A percentile compares a stretch with the other conserved stretches of the same genome.
These are phyloP conservation scores for Drymonia ruficornis DNA, from an alignment of 2,888 invertebrate species.

Conservation along the genomic window DNA sequence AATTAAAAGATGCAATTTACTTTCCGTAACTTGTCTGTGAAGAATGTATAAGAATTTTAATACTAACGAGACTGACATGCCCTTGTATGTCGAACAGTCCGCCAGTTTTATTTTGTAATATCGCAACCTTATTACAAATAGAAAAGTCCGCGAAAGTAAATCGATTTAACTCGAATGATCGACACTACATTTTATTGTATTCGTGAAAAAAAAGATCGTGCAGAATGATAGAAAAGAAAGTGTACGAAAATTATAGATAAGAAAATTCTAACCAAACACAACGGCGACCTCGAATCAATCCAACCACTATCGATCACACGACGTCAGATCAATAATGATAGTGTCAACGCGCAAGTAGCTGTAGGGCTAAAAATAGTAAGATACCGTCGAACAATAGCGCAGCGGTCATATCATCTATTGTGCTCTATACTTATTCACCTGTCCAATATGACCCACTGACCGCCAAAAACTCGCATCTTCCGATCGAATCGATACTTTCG, in stretches of 20 bases:
- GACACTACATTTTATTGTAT: not conserved
- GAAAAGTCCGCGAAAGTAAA: conserved; percentile 1
- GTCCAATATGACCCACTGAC: conserved; percentile 66
- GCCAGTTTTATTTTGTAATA: too few species aligned
- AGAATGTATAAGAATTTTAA: too few species aligned
- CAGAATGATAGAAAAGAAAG: conserved; percentile 31
- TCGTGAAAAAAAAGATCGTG: conserved; percentile 5
- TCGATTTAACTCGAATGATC: not conserved
- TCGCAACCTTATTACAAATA: too few species aligned
- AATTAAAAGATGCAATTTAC: too few species aligned
- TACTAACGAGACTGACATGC: too few species aligned
- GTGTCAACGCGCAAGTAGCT: conserved; percentile 47
- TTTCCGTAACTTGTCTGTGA: too few species aligned
- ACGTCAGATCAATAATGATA: conserved; percentile 57
- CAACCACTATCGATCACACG: conserved; percentile 50
- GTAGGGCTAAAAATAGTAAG: conserved; percentile 42
- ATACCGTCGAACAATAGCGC: conserved; percentile 49
- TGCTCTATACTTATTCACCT: conserved; percentile 58
- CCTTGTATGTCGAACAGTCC: too few species aligned
- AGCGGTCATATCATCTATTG: conserved; percentile 50
- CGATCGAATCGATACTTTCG: conserved; percentile 58
- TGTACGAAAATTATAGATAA: conserved; percentile 24
- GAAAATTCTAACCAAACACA: conserved; percentile 22
- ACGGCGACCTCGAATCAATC: conserved; percentile 28
- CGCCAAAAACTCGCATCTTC: conserved; percentile 49